Percentiles rank a stretch among this genome's conserved stretches.
Evolutionary conservation across 2,113 vertebrate species (phyloP).

Genomic region (Mionectes macconnelli): DNA sequence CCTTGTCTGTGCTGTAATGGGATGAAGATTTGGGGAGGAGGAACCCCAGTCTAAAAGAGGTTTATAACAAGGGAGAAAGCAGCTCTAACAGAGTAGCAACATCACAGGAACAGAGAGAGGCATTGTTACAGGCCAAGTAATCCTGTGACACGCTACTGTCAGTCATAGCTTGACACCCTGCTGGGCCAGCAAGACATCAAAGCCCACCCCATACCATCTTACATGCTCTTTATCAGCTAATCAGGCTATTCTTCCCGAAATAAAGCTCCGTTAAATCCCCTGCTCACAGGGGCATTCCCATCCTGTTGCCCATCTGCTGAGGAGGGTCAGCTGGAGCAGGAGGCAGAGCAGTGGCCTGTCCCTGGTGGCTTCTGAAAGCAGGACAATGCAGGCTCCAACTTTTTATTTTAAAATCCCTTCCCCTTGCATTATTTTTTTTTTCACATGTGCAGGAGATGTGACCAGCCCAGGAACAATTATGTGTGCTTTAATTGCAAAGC

Average conservation of each 20-base stretch:
- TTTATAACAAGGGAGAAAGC: slow-evolving; percentile 41
- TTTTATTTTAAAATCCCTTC: slow-evolving; percentile 33
- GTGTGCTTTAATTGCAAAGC: neutral
- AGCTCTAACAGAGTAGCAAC: slow-evolving; percentile 65
- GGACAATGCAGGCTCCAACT: slow-evolving; percentile 61
- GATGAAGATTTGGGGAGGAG: slow-evolving; percentile 22
- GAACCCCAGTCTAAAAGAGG: slow-evolving; percentile 49
- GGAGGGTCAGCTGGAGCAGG: slow-evolving; percentile 71
- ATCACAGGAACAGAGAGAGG: slow-evolving; percentile 67
- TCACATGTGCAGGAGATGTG: neutral
- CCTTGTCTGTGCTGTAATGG: slow-evolving; percentile 39
- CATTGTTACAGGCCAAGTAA: slow-evolving; percentile 71
- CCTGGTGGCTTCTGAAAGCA: slow-evolving; percentile 69
- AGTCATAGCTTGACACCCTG: slow-evolving; percentile 71
- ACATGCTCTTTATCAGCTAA: slow-evolving; percentile 80
- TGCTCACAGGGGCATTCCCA: slow-evolving; percentile 72
- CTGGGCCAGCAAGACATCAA: slow-evolving; percentile 77
- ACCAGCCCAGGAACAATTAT: neutral
- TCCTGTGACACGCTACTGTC: slow-evolving; percentile 79
- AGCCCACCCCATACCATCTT: slow-evolving; percentile 79
- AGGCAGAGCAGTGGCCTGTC: slow-evolving; percentile 63
- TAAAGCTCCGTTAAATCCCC: slow-evolving; percentile 81
- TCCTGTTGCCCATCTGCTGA: slow-evolving; percentile 82
- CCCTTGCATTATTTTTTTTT: too few relatives aligned
- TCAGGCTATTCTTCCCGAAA: slow-evolving; percentile 80